Base-by-base conservation (phyloP, 2,113 vertebrate genomes). In the Cygnus buccinator region DNA sequence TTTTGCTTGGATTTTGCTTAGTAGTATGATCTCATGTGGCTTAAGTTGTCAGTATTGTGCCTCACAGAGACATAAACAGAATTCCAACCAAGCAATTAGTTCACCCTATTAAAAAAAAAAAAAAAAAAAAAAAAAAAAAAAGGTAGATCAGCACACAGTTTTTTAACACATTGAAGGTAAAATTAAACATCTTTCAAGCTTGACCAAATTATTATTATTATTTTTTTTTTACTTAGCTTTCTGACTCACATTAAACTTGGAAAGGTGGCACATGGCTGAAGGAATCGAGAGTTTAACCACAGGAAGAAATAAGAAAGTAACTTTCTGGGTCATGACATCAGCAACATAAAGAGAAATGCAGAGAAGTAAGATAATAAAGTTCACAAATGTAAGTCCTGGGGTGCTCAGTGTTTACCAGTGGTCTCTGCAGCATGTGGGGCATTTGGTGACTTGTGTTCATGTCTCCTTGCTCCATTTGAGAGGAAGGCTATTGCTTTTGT, bases 1-100 rank as follows among this genome's bases (percentile, higher is more conserved):
- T 94, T 92, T 94, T 94, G 21, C 74, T 89, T 71, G 25, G 63
- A 29, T 84, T 96, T 96, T 92, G 50, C 55, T 82, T 55, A 26
- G 62, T 33, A 43, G 58, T 54, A 10, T 84, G 77, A 90, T 75
- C 62, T 79, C 73, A 79, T 62, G 48, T 79, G 17, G 37, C 76
- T 94, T 94, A 85, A 62, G 59, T 29, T 78, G 62, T 82, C 66
- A 50, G 15, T 68, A 23, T 41, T 87, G 31, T 92, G 59, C 67
- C 26, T 94, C 46, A 35, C 37, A 66, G 92, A 76, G 44, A 39
- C n/a, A 76, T 22, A 93, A 89, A 78, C 41, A 85, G 86, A 87
- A 76, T 91, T 63, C 28, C n/a, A 77, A 70, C 22, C 31, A 70
- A 84, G 77, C 22, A 79, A 29, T 93, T 73, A 70, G 13, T 46